Percentiles rank a stretch among this genome's conserved stretches.
Evolutionary conservation across 2,797 vertebrate species (phyloP).

Genomic region (Microcaecilia unicolor): DNA sequence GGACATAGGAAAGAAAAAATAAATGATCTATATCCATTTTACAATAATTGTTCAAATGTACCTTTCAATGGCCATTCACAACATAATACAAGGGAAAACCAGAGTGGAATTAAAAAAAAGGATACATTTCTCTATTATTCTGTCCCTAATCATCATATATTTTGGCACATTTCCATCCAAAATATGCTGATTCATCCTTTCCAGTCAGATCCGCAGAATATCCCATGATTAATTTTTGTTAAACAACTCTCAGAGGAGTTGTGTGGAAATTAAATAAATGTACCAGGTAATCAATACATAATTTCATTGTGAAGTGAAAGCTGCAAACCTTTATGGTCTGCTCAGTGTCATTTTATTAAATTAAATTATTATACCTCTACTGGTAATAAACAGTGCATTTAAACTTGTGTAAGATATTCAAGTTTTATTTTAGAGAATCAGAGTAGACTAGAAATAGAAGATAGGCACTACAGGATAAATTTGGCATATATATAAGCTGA

Average conservation of each 20-base stretch:
- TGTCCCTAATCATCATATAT: slow-evolving; percentile 19
- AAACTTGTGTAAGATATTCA: background rate
- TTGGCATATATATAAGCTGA: too few relatives aligned
- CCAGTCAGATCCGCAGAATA: slow-evolving; percentile 21
- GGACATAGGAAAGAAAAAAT: too few relatives aligned
- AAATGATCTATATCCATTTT: too few relatives aligned
- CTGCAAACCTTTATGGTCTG: slow-evolving; percentile 17
- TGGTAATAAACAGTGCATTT: background rate
- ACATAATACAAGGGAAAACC: too few relatives aligned
- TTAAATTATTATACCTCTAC: slow-evolving; percentile 6
- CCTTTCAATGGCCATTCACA: too few relatives aligned
- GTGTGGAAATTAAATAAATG: slow-evolving; percentile 31
- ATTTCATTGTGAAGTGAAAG: slow-evolving; percentile 33
- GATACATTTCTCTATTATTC: slow-evolving; percentile 7
- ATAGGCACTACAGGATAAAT: too few relatives aligned
- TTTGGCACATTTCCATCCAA: slow-evolving; percentile 8
- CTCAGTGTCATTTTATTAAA: slow-evolving; percentile 23
- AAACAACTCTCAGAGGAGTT: slow-evolving; percentile 9
- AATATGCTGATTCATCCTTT: slow-evolving; percentile 24
- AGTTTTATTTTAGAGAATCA: background rate
- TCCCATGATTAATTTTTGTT: slow-evolving; percentile 26
- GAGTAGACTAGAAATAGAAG: too few relatives aligned
- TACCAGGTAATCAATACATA: slow-evolving; percentile 37
- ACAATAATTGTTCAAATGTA: too few relatives aligned
- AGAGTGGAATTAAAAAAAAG: slow-evolving; percentile 17